Conservation (phyloP, 2,797 vertebrate species). For the Psittacula derbiana region DNA sequence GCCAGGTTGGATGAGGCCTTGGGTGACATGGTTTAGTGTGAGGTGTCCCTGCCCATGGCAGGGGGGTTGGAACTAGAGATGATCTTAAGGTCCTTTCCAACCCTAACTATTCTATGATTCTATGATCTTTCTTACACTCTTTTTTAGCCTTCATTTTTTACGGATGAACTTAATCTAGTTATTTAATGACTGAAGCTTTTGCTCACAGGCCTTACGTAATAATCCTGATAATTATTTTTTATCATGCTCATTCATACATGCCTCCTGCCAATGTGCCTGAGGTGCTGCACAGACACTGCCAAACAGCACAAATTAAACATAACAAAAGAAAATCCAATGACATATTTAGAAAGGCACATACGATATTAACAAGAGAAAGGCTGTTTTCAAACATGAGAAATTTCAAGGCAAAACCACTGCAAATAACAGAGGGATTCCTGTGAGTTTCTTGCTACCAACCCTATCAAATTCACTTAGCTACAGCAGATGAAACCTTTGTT, state of each 20-base stretch:
- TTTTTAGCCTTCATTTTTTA: not conserved
- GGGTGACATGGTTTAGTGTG: no score
- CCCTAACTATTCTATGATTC: no score
- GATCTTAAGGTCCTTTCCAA: no score
- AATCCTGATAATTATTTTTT: slow-evolving; percentile 26
- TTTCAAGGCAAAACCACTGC: not conserved
- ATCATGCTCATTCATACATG: slow-evolving; percentile 13
- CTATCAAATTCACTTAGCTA: not conserved
- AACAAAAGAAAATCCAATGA: not conserved
- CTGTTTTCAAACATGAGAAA: not conserved
- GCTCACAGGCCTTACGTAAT: slow-evolving; percentile 50
- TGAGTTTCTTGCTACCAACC: not conserved
- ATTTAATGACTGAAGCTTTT: slow-evolving; percentile 47
- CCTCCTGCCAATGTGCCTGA: not conserved
- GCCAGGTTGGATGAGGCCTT: no score
- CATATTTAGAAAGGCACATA: not conserved
- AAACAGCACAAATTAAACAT: slow-evolving; percentile 3
- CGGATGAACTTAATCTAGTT: slow-evolving; percentile 8
- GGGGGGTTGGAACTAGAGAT: no score
- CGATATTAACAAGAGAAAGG: not conserved
- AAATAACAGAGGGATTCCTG: not conserved
- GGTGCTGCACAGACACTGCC: not conserved
- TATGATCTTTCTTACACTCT: not conserved
- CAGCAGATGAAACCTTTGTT: not conserved
- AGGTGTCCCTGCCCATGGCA: no score